Conservation (phyloP, 2,113 vertebrate genomes). For the Butorides virescens region DNA sequence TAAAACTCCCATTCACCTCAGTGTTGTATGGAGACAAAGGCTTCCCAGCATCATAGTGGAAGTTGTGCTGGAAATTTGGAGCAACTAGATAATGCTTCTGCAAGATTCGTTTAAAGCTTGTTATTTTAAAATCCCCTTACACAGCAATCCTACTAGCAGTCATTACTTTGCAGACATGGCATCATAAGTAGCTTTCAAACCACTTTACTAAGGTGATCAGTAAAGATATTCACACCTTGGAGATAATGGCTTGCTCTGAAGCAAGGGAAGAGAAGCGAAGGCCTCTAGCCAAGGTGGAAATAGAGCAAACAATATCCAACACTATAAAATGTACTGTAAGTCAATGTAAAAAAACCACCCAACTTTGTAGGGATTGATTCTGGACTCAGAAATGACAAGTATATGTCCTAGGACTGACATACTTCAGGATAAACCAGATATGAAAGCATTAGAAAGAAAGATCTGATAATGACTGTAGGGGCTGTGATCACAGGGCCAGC, state of each 20-base stretch:
- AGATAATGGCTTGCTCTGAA: not conserved
- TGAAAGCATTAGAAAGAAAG: not conserved
- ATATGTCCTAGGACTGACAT: not conserved
- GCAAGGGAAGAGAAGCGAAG: not conserved
- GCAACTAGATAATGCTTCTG: not conserved
- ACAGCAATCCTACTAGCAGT: not conserved
- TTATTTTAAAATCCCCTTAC: not conserved
- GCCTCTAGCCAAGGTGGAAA: not conserved
- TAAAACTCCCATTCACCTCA: not conserved
- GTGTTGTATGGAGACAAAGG: not conserved
- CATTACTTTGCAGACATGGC: not conserved
- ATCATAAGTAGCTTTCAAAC: not conserved
- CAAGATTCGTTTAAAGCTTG: not conserved
- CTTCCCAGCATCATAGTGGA: not conserved
- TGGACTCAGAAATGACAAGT: not conserved
- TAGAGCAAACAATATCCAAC: not conserved
- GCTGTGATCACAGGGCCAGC: not conserved
- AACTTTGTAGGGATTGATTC: not conserved
- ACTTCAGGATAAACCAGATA: not conserved
- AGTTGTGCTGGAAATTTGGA: not conserved
- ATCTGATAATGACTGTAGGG: too few species aligned
- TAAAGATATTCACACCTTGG: not conserved
- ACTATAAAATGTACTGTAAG: not conserved
- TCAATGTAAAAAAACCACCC: not conserved
- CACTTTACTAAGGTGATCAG: not conserved